These are phyloP conservation scores for Margarornis squamiger DNA, from an alignment of 2,797 vertebrate genomes.

Conservation along the genomic window DNA sequence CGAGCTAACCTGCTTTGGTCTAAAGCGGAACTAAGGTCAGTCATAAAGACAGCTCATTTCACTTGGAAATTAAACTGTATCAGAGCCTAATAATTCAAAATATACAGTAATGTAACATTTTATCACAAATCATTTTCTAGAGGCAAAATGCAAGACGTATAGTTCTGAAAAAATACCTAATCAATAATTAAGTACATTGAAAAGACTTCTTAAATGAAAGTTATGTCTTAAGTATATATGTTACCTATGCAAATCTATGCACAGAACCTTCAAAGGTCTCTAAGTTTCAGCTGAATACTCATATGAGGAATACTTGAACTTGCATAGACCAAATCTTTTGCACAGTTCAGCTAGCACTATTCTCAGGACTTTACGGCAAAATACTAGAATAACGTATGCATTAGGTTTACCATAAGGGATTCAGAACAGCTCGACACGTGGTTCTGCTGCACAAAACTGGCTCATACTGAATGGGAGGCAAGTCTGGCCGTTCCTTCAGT, in stretches of 20 bases:
- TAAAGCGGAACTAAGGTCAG: background rate
- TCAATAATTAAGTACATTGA: background rate
- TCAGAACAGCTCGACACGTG: constrained; percentile 93
- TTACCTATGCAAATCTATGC: background rate
- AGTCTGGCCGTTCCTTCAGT: constrained; percentile 88
- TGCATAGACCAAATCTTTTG: background rate
- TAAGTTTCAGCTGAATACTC: background rate
- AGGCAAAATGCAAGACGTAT: background rate
- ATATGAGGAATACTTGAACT: background rate
- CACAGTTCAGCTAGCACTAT: background rate
- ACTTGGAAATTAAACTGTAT: background rate
- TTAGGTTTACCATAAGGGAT: constrained; percentile 89
- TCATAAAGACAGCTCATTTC: background rate
- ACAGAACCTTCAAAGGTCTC: background rate
- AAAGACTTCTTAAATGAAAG: background rate
- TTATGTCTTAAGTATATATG: background rate
- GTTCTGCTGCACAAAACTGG: constrained; percentile 94
- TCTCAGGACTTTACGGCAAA: background rate
- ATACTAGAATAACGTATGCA: background rate
- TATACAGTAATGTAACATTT: background rate
- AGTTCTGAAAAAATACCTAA: background rate
- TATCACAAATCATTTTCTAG: background rate
- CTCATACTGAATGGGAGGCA: constrained; percentile 96
- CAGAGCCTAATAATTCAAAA: background rate
- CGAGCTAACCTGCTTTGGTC: background rate